phyloP scores from a whole-genome alignment of 2,797 vertebrate genomes.

The Premnoplex brunnescens region DNA sequence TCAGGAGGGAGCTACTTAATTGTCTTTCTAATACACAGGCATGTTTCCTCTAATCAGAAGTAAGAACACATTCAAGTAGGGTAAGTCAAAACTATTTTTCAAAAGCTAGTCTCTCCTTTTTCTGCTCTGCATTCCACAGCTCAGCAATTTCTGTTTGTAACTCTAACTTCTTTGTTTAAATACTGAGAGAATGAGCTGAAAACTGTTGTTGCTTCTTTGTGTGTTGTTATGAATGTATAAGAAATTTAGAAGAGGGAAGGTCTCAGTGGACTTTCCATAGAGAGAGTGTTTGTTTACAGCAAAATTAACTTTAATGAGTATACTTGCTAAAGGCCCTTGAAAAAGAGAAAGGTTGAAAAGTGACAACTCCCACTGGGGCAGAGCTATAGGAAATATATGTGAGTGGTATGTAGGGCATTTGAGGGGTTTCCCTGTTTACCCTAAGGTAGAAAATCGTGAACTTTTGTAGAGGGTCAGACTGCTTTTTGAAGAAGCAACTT shows the following conservation, averaged over 20 bases:
- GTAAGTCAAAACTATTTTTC: neutral
- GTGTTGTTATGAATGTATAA: neutral
- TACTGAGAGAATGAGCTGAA: neutral
- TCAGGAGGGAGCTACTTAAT: neutral
- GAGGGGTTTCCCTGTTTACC: neutral
- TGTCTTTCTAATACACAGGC: neutral
- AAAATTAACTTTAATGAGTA: neutral
- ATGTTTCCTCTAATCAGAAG: neutral
- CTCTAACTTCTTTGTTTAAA: neutral
- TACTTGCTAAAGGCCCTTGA: neutral
- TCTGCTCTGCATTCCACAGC: neutral
- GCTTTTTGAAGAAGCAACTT: neutral
- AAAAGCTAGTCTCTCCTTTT: neutral
- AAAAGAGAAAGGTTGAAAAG: neutral
- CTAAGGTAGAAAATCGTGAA: neutral
- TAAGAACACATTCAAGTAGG: neutral
- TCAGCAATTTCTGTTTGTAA: neutral
- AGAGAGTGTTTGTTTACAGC: neutral
- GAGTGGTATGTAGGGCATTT: neutral
- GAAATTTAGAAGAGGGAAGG: neutral
- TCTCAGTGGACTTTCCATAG: neutral
- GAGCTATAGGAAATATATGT: neutral
- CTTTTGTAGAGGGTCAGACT: neutral
- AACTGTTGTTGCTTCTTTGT: neutral
- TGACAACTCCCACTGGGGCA: neutral